Percentiles rank a stretch among this genome's conserved stretches.
These are phyloP conservation scores for Camponotus pennsylvanicus DNA, from an alignment of 1,140 invertebrate genomes.

Conservation along the genomic window DNA sequence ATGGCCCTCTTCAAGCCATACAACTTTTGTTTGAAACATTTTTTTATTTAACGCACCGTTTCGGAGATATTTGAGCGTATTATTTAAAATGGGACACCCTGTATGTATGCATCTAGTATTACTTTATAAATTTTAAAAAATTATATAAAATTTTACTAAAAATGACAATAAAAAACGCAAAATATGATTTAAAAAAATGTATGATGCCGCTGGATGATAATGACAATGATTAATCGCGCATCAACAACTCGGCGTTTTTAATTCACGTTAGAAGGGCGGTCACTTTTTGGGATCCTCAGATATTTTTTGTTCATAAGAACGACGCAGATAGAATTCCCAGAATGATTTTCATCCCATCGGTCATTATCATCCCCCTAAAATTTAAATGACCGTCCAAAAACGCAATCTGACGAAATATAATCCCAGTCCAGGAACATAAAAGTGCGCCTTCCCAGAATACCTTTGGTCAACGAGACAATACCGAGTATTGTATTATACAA, in stretches of 20 bases:
- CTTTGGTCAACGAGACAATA: background rate
- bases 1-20: no score
- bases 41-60: no score
- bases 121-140: no score
- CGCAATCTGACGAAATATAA: background rate
- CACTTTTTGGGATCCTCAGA: background rate
- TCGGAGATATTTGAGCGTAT: no score
- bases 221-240: conserved; percentile 5
- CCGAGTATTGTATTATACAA: conserved; percentile 7
- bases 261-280: background rate
- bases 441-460: background rate
- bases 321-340: background rate
- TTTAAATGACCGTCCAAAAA: background rate
- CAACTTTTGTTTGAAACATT: no score
- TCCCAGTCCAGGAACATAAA: background rate
- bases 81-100: no score
- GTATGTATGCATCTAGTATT: no score
- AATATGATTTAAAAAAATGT: background rate
- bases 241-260: background rate
- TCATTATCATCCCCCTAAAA: conserved; percentile 32
- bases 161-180: no score
- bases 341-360: background rate
- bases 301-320: conserved; percentile 26
- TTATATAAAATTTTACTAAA: no score
- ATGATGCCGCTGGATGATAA: background rate